A percentile compares a stretch with the other conserved stretches of the same genome.
phyloP scores from a whole-genome alignment of 2,113 vertebrate species.

The Drymodes brunneopygia region DNA sequence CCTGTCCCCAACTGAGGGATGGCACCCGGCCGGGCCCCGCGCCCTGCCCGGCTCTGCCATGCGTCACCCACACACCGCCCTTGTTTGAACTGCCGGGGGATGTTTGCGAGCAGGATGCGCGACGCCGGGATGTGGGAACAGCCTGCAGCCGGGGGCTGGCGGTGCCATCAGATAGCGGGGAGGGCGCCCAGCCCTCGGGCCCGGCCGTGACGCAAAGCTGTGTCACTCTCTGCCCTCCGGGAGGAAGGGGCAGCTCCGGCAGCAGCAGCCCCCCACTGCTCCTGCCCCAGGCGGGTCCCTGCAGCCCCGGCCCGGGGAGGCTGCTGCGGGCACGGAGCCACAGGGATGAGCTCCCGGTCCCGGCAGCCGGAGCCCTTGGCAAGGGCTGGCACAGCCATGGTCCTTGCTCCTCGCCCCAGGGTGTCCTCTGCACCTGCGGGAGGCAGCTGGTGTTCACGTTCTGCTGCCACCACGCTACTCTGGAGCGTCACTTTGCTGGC shows the following conservation, averaged over 20 bases:
- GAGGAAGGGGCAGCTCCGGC: neutral
- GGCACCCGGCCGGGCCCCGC: neutral
- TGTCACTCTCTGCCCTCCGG: accelerated
- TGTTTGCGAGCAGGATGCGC: neutral
- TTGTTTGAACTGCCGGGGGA: slow-evolving; percentile 36
- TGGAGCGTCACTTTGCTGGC: neutral
- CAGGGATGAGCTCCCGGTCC: neutral
- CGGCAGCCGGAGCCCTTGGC: neutral
- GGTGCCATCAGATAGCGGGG: neutral
- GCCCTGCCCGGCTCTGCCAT: neutral
- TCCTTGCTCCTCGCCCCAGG: neutral
- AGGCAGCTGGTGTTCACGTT: neutral
- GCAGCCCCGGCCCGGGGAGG: neutral
- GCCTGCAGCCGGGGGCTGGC: neutral
- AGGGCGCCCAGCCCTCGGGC: neutral
- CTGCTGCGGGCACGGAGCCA: neutral
- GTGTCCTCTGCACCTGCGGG: neutral
- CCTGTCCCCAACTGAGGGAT: accelerated
- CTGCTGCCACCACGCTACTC: neutral
- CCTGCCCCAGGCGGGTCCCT: neutral
- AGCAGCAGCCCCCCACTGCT: neutral
- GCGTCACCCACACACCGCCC: neutral
- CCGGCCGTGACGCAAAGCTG: neutral
- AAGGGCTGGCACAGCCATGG: accelerated
- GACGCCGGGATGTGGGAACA: neutral